These are phyloP conservation scores for Boleophthalmus pectinirostris DNA, from an alignment of 2,113 vertebrate species.

Conservation along the genomic window DNA sequence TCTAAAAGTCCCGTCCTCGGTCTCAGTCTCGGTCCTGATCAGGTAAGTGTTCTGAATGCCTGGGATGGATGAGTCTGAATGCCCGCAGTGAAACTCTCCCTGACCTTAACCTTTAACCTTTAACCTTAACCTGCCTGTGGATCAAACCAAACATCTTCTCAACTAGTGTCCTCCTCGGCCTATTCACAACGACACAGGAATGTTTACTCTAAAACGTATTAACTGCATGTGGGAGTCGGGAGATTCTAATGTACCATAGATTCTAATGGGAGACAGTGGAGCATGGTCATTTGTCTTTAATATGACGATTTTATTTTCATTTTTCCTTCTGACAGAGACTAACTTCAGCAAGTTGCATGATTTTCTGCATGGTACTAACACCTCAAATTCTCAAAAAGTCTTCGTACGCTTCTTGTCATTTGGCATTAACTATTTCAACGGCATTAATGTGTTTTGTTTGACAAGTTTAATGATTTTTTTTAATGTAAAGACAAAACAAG, in stretches of 20 bases:
- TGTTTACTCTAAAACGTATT: background rate
- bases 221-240: conserved; percentile 39
- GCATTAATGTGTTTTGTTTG: background rate
- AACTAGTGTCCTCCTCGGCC: conserved; percentile 45
- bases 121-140: conserved; percentile 45
- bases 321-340: background rate
- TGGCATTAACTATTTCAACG: background rate
- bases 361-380: conserved; percentile 46
- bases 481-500: background rate
- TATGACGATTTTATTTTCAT: background rate
- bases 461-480: background rate
- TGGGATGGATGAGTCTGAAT: conserved; percentile 33
- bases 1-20: background rate
- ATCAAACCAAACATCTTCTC: conserved; percentile 70
- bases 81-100: conserved; percentile 30
- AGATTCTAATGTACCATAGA: background rate
- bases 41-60: conserved; percentile 65
- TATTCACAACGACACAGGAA: conserved; percentile 14
- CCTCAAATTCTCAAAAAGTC: conserved; percentile 9
- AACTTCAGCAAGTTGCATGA: conserved; percentile 41
- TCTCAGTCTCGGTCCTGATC: background rate
- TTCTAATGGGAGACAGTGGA: background rate
- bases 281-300: conserved; percentile 42
- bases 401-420: conserved; percentile 10
- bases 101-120: conserved; percentile 14